Conservation (phyloP, 2,797 vertebrate genomes). For the Squalus acanthias region DNA sequence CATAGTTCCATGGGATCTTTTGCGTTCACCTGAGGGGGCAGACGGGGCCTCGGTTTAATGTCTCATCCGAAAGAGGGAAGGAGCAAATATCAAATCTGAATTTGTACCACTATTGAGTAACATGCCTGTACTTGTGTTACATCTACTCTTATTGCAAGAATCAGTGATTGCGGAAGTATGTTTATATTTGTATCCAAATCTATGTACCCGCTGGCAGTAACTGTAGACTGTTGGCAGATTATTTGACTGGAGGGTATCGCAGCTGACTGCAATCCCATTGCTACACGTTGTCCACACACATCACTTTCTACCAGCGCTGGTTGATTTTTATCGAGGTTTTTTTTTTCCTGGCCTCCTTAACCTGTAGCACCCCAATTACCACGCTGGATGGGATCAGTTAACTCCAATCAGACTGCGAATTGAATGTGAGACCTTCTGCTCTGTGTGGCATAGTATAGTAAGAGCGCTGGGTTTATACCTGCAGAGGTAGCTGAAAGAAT, state of each 20-base stretch:
- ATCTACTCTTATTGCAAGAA: neutral
- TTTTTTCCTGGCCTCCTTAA: too few species aligned
- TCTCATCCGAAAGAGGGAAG: neutral
- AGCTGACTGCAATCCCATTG: neutral
- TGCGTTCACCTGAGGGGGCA: too few species aligned
- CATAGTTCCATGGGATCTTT: too few species aligned
- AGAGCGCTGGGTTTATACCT: too few species aligned
- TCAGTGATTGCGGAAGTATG: neutral
- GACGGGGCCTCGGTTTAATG: too few species aligned
- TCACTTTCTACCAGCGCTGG: too few species aligned
- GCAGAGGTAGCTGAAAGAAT: neutral
- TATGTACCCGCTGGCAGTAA: neutral
- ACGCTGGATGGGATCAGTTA: too few species aligned
- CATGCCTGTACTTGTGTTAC: neutral
- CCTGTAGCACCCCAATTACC: too few species aligned
- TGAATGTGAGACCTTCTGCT: neutral
- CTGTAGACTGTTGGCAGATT: neutral
- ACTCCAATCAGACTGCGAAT: neutral
- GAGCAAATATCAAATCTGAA: neutral
- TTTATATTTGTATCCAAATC: neutral
- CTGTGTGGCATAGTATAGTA: neutral
- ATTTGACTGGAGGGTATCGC: neutral
- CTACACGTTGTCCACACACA: too few species aligned
- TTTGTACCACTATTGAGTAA: neutral
- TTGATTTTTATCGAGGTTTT: too few species aligned